A percentile compares a stretch with the other conserved stretches of the same genome.
These are phyloP conservation scores for Colletes collaris DNA, from an alignment of 2,888 invertebrate species.

Conservation along the genomic window DNA sequence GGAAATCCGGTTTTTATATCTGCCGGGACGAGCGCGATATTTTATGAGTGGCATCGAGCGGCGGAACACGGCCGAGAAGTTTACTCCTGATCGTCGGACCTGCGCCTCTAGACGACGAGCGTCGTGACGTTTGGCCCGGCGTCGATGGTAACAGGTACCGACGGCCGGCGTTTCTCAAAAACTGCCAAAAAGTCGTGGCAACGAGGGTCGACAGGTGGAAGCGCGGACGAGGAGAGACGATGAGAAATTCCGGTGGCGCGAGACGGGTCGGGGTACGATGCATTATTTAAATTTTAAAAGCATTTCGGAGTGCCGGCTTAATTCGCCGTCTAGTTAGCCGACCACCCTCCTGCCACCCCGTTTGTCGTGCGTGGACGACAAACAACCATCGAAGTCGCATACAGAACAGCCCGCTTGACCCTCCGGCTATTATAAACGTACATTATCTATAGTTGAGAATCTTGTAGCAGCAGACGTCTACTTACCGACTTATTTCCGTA, in stretches of 20 bases:
- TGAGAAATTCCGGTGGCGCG: constrained; percentile 39
- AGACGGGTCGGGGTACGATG: constrained; percentile 69
- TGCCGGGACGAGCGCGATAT: constrained; percentile 26
- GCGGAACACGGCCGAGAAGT: constrained; percentile 28
- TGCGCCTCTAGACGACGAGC: constrained; percentile 7
- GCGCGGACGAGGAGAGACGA: constrained; percentile 27
- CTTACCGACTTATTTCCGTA: too few species aligned
- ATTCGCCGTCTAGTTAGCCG: constrained; percentile 74
- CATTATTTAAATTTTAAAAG: constrained; percentile 83
- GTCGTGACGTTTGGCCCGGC: constrained; percentile 40
- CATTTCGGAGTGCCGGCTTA: constrained; percentile 80
- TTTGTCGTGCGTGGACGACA: constrained; percentile 34
- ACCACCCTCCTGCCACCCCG: constrained; percentile 21
- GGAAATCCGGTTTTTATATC: constrained; percentile 51
- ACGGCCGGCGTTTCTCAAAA: constrained; percentile 59
- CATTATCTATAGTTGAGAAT: background rate
- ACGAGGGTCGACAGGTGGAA: constrained; percentile 70
- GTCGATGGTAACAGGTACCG: constrained; percentile 59
- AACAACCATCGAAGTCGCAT: constrained; percentile 48
- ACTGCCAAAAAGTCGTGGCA: constrained; percentile 69
- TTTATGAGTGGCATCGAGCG: constrained; percentile 14
- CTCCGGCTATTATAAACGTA: background rate
- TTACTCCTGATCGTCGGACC: constrained; percentile 14
- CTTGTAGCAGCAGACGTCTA: background rate
- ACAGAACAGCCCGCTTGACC: constrained; percentile 25